Conservation (phyloP, 2,797 vertebrate species). For the Alcedo atthis region DNA sequence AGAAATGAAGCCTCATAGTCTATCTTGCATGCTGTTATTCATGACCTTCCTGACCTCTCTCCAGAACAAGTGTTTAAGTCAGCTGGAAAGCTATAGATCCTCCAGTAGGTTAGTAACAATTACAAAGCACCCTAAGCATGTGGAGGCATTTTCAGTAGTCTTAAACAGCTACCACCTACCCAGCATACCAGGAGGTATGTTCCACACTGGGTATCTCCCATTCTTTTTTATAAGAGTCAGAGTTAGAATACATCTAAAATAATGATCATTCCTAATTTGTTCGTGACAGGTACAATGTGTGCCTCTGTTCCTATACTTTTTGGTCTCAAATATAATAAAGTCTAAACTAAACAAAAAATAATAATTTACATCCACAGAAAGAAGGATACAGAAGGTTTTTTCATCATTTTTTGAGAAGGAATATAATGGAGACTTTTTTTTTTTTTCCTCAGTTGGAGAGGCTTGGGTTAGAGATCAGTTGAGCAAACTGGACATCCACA, state of each 20-base stretch:
- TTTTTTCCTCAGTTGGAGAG: too few relatives aligned
- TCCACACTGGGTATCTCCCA: background rate
- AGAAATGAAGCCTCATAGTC: background rate
- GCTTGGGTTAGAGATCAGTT: too few relatives aligned
- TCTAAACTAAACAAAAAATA: background rate
- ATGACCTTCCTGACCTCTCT: background rate
- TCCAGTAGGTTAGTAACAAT: background rate
- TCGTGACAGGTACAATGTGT: background rate
- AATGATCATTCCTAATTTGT: background rate
- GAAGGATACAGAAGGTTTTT: rapidly evolving
- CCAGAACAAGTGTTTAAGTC: background rate
- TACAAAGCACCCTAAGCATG: constrained; percentile 4
- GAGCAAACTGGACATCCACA: too few relatives aligned
- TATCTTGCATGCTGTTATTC: background rate
- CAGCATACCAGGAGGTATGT: background rate
- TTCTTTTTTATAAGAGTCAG: background rate
- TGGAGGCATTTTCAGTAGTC: constrained; percentile 24
- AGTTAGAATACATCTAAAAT: background rate
- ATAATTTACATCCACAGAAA: background rate
- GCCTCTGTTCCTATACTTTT: background rate
- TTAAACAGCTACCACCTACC: constrained; percentile 35
- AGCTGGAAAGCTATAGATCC: background rate
- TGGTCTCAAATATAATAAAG: background rate
- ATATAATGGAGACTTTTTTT: background rate
- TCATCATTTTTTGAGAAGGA: background rate